Percentiles rank a stretch among this genome's conserved stretches.
These are phyloP conservation scores for Argopecten irradians DNA, from an alignment of 1,140 invertebrate genomes.

Conservation along the genomic window DNA sequence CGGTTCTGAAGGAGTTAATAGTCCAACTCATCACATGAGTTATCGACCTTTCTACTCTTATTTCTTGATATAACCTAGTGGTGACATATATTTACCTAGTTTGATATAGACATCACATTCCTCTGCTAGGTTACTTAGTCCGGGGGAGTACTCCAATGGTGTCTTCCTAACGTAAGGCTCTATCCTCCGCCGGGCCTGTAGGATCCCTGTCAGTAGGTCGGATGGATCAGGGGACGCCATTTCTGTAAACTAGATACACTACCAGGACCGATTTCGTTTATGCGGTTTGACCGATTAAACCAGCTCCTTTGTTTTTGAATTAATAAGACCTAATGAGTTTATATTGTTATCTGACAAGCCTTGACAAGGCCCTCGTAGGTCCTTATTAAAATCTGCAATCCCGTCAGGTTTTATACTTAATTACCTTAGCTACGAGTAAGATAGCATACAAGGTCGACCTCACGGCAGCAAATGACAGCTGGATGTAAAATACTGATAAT, in stretches of 20 bases:
- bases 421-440: too few species aligned
- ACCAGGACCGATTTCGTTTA: too few species aligned
- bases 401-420: too few species aligned
- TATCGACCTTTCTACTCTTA: neutral
- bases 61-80: neutral
- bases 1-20: neutral
- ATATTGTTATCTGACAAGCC: too few species aligned
- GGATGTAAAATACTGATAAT: too few species aligned
- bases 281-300: too few species aligned
- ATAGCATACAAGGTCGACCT: too few species aligned
- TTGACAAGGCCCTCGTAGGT: too few species aligned
- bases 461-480: too few species aligned
- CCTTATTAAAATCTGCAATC: too few species aligned
- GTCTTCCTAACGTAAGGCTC: slow-evolving; percentile 46
- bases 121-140: slow-evolving; percentile 34
- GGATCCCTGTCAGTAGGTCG: neutral
- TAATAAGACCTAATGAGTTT: too few species aligned
- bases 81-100: slow-evolving; percentile 49
- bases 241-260: neutral
- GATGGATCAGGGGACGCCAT: neutral
- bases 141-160: slow-evolving; percentile 50
- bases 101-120: slow-evolving; percentile 52
- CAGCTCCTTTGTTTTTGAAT: too few species aligned
- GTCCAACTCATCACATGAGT: neutral
- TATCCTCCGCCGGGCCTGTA: slow-evolving; percentile 50